Percentiles rank a stretch among this genome's conserved stretches.
These are phyloP conservation scores for Drosophila prosaltans DNA, from an alignment of 1,140 invertebrate species.

Conservation along the genomic window DNA sequence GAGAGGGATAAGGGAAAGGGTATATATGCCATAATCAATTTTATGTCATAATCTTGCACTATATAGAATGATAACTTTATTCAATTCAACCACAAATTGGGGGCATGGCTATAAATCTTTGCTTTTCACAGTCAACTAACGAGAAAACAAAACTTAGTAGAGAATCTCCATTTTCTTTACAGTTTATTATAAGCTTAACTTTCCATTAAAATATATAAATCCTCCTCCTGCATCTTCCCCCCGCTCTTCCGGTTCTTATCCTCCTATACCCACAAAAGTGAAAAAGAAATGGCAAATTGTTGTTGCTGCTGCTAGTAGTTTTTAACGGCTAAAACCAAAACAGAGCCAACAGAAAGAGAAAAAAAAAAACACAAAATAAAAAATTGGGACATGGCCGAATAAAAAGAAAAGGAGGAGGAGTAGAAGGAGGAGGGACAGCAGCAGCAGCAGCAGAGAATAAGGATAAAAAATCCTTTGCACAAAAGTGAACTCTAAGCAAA, in stretches of 20 bases:
- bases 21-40: background rate
- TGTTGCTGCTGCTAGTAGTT: constrained; percentile 56
- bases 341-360: background rate
- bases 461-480: constrained; percentile 8
- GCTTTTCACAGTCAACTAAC: constrained; percentile 48
- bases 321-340: constrained; percentile 57
- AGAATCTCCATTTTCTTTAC: constrained; percentile 74
- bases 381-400: constrained; percentile 42
- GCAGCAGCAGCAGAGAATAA: constrained; percentile 23
- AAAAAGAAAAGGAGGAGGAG: constrained; percentile 22
- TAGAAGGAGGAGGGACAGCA: too few relatives aligned
- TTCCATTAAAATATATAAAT: constrained; percentile 81
- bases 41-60: background rate
- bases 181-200: constrained; percentile 80
- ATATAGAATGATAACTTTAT: background rate
- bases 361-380: constrained; percentile 18
- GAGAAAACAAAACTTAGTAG: constrained; percentile 51
- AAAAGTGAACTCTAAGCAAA: constrained; percentile 41
- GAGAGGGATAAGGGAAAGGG: too few relatives aligned
- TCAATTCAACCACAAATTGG: constrained; percentile 9
- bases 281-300: constrained; percentile 50
- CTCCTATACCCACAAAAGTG: background rate
- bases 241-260: background rate
- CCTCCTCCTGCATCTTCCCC: constrained; percentile 28
- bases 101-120: constrained; percentile 4